phyloP scores from a whole-genome alignment of 1,140 invertebrate species.

The Goniozus legneri region DNA sequence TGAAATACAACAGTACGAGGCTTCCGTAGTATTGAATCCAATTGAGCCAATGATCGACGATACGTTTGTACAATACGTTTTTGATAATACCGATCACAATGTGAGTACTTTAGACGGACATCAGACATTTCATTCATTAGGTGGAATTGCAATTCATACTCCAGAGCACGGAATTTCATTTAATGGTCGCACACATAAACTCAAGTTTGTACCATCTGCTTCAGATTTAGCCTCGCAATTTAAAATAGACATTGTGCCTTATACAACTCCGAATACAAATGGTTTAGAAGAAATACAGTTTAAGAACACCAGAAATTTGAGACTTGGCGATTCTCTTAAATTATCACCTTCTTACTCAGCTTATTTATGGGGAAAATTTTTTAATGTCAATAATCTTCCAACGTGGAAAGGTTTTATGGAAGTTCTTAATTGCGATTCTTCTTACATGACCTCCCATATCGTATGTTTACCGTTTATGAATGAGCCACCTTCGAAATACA shows the following conservation, averaged over 20 bases:
- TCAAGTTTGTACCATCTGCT: background rate
- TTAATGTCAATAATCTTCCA: constrained; percentile 19
- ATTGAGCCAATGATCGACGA: constrained; percentile 9
- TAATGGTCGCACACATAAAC: background rate
- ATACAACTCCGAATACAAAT: background rate
- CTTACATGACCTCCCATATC: background rate
- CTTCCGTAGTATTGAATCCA: constrained; percentile 24
- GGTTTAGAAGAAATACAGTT: background rate
- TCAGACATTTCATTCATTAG: constrained; percentile 19
- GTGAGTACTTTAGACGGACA: constrained; percentile 18
- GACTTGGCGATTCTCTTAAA: background rate
- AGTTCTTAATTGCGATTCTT: constrained; percentile 1
- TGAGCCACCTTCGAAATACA: constrained; percentile 19
- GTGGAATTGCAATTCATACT: constrained; percentile 8
- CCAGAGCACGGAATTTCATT: background rate
- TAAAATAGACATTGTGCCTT: background rate
- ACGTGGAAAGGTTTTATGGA: constrained; percentile 25
- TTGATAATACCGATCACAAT: constrained; percentile 40
- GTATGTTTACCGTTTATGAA: constrained; percentile 10
- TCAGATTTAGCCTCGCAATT: background rate
- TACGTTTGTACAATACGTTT: constrained; percentile 34
- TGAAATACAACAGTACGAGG: constrained; percentile 23
- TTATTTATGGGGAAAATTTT: constrained; percentile 27
- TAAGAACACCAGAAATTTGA: background rate
- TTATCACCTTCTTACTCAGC: constrained; percentile 17